Conservation (phyloP, 2,797 vertebrate genomes). For the Anisognathus igniventris region DNA sequence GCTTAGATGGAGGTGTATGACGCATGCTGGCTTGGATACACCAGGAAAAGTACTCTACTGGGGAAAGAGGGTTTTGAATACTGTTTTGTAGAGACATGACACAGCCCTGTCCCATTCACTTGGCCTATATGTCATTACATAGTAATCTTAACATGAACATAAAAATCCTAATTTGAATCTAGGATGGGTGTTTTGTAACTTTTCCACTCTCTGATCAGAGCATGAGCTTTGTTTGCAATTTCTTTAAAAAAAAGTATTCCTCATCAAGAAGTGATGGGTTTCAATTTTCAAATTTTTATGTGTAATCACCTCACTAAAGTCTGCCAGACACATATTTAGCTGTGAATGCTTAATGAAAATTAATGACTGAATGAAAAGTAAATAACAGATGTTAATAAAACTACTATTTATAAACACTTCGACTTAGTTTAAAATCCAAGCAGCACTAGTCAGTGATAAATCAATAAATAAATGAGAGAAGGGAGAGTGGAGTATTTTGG, state of each 20-base stretch:
- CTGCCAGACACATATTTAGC: neutral
- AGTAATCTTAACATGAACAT: neutral
- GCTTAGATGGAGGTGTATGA: neutral
- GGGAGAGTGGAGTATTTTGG: neutral
- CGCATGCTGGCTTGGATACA: neutral
- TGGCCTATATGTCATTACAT: neutral
- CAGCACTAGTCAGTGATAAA: neutral
- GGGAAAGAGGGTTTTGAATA: neutral
- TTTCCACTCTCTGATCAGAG: neutral
- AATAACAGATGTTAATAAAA: neutral
- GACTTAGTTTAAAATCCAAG: neutral
- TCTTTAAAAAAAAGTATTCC: neutral
- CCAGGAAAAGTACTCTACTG: neutral
- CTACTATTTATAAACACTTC: neutral
- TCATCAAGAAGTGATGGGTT: neutral
- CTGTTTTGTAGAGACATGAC: neutral
- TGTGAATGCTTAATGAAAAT: neutral
- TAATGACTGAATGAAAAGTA: neutral
- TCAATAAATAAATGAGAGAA: neutral
- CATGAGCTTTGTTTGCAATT: neutral
- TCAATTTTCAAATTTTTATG: neutral
- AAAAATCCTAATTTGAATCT: neutral
- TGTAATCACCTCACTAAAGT: neutral
- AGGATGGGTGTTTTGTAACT: neutral
- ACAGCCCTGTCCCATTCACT: neutral